Percentiles rank a stretch among this genome's conserved stretches.
Evolutionary conservation across 2,888 invertebrate genomes (phyloP).

Genomic region (Tenthredo notha): DNA sequence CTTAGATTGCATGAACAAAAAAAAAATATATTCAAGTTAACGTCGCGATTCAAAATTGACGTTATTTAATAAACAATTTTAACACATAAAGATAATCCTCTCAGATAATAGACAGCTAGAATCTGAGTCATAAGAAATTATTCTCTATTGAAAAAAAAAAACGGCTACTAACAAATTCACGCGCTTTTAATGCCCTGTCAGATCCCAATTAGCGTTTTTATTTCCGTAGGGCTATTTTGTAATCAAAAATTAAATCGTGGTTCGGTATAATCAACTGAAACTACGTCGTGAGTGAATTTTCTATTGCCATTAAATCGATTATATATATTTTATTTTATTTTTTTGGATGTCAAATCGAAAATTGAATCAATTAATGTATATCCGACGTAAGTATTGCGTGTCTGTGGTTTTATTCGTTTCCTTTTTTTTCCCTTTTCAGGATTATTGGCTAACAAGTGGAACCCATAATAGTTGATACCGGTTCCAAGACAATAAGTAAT

Average conservation of each 20-base stretch:
- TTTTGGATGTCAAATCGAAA: not conserved
- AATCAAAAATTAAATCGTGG: not conserved
- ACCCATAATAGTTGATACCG: not conserved
- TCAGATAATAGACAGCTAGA: not conserved
- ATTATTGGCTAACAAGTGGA: constrained; percentile 21
- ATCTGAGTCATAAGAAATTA: not conserved
- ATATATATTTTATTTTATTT: not conserved
- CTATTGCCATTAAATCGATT: not conserved
- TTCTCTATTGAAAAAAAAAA: not conserved
- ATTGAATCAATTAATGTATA: not conserved
- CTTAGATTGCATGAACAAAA: not conserved
- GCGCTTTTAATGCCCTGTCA: not conserved
- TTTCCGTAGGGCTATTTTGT: not conserved
- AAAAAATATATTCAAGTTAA: not conserved
- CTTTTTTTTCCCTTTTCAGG: not conserved
- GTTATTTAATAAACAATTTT: not conserved
- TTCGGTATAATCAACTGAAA: not conserved
- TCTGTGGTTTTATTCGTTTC: not conserved
- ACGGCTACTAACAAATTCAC: not conserved
- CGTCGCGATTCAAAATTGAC: not conserved
- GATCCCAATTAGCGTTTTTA: not conserved
- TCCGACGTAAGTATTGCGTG: not conserved
- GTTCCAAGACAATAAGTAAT: constrained; percentile 17
- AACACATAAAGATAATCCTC: not conserved
- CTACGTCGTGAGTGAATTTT: not conserved